Evolutionary conservation across 1,140 invertebrate genomes (phyloP).

Genomic region (Drosophila hydei): DNA sequence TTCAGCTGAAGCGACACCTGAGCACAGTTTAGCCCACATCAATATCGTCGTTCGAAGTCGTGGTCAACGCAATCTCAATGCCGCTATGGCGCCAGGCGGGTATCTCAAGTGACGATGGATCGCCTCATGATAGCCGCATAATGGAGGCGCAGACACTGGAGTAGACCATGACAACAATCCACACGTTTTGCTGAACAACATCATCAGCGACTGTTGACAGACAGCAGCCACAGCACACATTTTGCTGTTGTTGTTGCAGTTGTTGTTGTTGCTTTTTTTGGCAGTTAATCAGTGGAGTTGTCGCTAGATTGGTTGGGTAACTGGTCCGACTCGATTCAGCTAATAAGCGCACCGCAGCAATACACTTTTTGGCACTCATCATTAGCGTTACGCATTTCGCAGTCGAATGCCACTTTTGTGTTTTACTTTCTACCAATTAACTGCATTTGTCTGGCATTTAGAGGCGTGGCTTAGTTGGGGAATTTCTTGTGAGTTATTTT

Average conservation of each 20-base stretch:
- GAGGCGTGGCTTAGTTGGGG: slow-evolving; percentile 29
- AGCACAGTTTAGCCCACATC: slow-evolving; percentile 66
- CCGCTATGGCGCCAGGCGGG: slow-evolving; percentile 70
- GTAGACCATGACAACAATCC: slow-evolving; percentile 66
- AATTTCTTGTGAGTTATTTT: slow-evolving; percentile 56
- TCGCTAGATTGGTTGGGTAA: slow-evolving; percentile 55
- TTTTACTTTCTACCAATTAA: slow-evolving; percentile 80
- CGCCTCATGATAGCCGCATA: slow-evolving; percentile 49
- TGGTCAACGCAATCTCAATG: slow-evolving; percentile 61
- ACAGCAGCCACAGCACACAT: slow-evolving; percentile 13
- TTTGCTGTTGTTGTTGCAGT: background rate
- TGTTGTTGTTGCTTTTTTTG: slow-evolving; percentile 23
- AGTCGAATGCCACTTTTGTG: slow-evolving; percentile 34
- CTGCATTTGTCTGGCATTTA: slow-evolving; percentile 69
- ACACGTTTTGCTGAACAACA: slow-evolving; percentile 35
- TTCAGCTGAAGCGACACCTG: slow-evolving; percentile 52
- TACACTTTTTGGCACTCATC: slow-evolving; percentile 39
- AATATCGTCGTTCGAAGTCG: slow-evolving; percentile 16
- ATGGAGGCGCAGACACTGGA: slow-evolving; percentile 43
- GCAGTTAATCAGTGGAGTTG: slow-evolving; percentile 45
- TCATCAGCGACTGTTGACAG: slow-evolving; percentile 27
- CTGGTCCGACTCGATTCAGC: slow-evolving; percentile 44
- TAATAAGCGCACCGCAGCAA: slow-evolving; percentile 54
- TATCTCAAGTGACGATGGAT: slow-evolving; percentile 69
- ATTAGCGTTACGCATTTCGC: slow-evolving; percentile 55